Conservation (phyloP, 2,113 vertebrate genomes). For the Dascyllus trimaculatus region DNA sequence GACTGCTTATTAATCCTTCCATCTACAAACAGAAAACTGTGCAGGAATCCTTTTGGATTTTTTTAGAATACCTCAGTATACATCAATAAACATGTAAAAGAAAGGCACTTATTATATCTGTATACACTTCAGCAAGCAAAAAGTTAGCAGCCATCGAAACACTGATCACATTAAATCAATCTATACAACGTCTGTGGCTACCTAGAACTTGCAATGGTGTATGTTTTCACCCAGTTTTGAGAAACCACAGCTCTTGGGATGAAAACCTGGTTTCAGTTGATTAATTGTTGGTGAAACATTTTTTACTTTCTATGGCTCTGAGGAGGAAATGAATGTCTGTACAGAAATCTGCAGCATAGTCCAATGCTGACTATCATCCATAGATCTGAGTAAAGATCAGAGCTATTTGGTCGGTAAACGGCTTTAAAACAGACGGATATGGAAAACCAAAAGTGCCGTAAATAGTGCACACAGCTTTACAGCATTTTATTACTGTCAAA, state of each 20-base stretch:
- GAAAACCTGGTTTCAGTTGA: not conserved
- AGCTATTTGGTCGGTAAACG: too few relatives aligned
- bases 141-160: not conserved
- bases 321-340: conserved; percentile 7
- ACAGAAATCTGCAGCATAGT: not conserved
- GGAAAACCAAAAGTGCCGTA: too few relatives aligned
- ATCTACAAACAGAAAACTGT: conserved; percentile 5
- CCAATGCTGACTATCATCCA: too few relatives aligned
- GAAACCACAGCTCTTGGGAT: not conserved
- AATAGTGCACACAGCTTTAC: too few relatives aligned
- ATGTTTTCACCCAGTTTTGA: not conserved
- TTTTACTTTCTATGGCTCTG: not conserved
- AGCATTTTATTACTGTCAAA: too few relatives aligned
- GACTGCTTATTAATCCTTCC: conserved; percentile 16
- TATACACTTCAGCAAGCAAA: not conserved
- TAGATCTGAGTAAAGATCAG: too few relatives aligned
- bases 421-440: too few relatives aligned
- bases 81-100: not conserved
- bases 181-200: not conserved
- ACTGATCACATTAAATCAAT: not conserved
- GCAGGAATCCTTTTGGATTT: conserved; percentile 4
- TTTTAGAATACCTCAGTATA: conserved; percentile 24
- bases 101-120: not conserved
- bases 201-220: not conserved
- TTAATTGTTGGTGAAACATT: not conserved